Conservation (phyloP, 2,113 vertebrate species). For the Gymnorhina tibicen region DNA sequence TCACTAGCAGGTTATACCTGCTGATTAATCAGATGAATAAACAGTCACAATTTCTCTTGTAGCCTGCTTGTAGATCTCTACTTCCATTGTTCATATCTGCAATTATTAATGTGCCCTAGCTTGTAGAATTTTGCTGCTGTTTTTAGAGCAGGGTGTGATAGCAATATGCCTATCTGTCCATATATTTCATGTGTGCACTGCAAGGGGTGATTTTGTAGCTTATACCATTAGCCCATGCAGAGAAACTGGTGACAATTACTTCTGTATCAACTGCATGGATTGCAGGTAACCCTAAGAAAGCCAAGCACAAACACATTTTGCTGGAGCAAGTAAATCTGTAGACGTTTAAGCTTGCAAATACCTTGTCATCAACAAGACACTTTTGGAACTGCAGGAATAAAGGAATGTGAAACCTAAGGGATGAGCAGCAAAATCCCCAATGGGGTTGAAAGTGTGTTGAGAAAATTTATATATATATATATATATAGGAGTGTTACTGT, state of each 20-base stretch:
- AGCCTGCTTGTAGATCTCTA: background rate
- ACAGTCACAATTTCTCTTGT: background rate
- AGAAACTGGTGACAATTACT: background rate
- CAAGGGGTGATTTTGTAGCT: background rate
- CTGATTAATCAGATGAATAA: background rate
- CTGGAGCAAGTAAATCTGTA: background rate
- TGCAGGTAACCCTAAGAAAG: background rate
- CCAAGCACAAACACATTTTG: background rate
- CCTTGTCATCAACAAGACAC: background rate
- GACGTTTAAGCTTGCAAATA: background rate
- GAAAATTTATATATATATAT: background rate
- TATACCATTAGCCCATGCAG: background rate
- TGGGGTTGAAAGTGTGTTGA: background rate
- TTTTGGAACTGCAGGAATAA: background rate
- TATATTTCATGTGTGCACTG: background rate
- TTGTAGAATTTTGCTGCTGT: background rate
- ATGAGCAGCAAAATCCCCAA: background rate
- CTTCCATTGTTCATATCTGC: background rate
- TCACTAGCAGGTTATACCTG: background rate
- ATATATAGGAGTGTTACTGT: background rate
- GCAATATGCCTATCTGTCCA: background rate
- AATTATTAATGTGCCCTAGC: background rate
- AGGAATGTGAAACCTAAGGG: background rate
- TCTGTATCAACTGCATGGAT: background rate
- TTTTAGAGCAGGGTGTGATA: background rate